phyloP scores from a whole-genome alignment of 30 jellyfish, hydroid and myxozoan species.

The Aurelia sp. region DNA sequence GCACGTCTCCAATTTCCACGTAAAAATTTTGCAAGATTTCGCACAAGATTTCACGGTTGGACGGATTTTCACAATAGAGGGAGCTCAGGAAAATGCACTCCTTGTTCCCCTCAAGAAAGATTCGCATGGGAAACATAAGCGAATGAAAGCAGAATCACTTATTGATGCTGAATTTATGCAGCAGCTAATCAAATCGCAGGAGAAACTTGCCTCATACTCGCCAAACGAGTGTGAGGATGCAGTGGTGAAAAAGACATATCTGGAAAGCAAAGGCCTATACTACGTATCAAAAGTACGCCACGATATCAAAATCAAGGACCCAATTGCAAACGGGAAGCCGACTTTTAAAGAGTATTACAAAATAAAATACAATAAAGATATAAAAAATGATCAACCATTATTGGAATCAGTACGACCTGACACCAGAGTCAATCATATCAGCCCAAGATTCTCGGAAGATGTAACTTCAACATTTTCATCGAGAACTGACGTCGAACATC shows the following conservation, averaged over 20 bases:
- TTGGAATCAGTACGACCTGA: slow-evolving; percentile 54
- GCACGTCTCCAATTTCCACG: slow-evolving; percentile 36
- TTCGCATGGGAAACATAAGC: background rate
- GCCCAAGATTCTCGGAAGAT: slow-evolving; percentile 30
- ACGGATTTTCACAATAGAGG: background rate
- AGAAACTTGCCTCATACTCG: background rate
- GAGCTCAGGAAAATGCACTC: slow-evolving; percentile 2
- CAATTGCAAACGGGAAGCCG: slow-evolving; percentile 33
- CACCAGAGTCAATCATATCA: slow-evolving; percentile 18
- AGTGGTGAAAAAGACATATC: slow-evolving; percentile 63
- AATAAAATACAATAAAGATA: slow-evolving; percentile 31
- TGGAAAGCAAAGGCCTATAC: slow-evolving; percentile 25
- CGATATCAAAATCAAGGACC: slow-evolving; percentile 14
- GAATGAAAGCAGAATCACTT: background rate
- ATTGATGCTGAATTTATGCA: slow-evolving; percentile 27
- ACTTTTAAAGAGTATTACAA: slow-evolving; percentile 78
- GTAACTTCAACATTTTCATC: background rate
- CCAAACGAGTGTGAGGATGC: slow-evolving; percentile 28
- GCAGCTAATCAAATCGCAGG: background rate
- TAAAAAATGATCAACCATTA: slow-evolving; percentile 50
- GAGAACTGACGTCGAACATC: slow-evolving; percentile 6
- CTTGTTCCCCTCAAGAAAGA: slow-evolving; percentile 10
- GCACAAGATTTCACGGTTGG: background rate
- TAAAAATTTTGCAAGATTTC: slow-evolving; percentile 2
- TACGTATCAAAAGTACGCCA: slow-evolving; percentile 51